Evolutionary conservation across 2,888 invertebrate genomes (phyloP).

Genomic region (Gonocerus acuteangulatus): DNA sequence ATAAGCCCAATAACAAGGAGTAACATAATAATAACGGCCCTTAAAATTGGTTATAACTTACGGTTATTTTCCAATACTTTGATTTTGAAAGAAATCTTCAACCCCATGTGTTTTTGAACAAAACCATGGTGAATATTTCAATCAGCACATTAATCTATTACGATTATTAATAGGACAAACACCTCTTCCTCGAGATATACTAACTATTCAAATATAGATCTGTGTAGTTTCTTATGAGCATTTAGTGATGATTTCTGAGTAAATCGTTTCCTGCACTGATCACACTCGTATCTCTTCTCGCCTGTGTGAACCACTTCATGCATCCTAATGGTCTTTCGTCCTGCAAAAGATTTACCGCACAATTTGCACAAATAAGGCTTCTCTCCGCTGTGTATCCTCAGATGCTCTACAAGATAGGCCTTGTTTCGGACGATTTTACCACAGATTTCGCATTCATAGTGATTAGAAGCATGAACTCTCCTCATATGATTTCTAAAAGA

Average conservation of each 20-base stretch:
- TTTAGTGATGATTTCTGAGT: conserved; percentile 49
- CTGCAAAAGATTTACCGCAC: conserved; percentile 46
- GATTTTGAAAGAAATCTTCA: too few relatives aligned
- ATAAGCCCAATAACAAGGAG: too few relatives aligned
- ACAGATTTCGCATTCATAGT: conserved; percentile 42
- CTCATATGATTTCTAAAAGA: conserved; percentile 43
- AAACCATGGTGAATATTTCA: background rate
- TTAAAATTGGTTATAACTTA: too few relatives aligned
- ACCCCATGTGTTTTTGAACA: background rate
- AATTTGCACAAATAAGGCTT: conserved; percentile 45
- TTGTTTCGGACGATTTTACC: conserved; percentile 43
- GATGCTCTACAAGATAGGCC: conserved; percentile 49
- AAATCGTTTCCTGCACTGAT: conserved; percentile 48
- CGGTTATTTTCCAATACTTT: too few relatives aligned
- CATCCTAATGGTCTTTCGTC: conserved; percentile 45
- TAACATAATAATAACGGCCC: too few relatives aligned
- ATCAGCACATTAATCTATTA: background rate
- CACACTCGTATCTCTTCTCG: conserved; percentile 48
- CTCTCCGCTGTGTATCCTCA: conserved; percentile 52
- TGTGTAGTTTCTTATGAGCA: conserved; percentile 44
- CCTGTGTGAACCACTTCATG: conserved; percentile 48
- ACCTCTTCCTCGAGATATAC: background rate
- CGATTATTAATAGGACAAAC: too few relatives aligned
- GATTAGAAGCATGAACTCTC: conserved; percentile 39
- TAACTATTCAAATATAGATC: conserved; percentile 9